Evolutionary conservation across 2,797 vertebrate genomes (phyloP).

Genomic region (Caiman crocodilus): DNA sequence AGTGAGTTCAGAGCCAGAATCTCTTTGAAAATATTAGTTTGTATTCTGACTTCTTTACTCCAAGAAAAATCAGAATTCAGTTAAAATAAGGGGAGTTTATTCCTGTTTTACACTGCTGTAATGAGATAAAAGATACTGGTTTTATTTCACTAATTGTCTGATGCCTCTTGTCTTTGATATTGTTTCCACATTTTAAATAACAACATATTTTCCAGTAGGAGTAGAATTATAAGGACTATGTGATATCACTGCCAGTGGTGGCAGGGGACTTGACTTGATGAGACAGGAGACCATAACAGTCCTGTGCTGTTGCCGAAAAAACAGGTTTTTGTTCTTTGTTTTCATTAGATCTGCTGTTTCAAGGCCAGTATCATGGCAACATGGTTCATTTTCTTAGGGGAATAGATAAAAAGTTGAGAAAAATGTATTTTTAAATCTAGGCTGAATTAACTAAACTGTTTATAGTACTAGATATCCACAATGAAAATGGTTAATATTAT

Average conservation of each 20-base stretch:
- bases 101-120: slow-evolving; percentile 6
- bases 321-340: not conserved
- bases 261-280: not conserved
- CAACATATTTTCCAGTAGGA: not conserved
- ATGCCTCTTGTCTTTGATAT: not conserved
- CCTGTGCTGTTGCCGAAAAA: not conserved
- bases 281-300: not conserved
- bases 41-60: too few species aligned
- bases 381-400: slow-evolving; percentile 18
- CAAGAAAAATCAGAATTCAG: not conserved
- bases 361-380: slow-evolving; percentile 14
- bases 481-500: slow-evolving; percentile 23
- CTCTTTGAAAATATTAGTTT: too few species aligned
- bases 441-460: slow-evolving; percentile 55
- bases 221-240: not conserved
- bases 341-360: not conserved
- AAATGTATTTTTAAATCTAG: not conserved
- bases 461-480: not conserved
- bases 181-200: not conserved
- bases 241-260: not conserved
- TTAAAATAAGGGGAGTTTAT: slow-evolving; percentile 15
- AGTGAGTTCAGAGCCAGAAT: too few species aligned
- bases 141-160: not conserved
- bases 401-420: slow-evolving; percentile 6
- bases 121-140: not conserved